Evolutionary conservation across 2,797 vertebrate species (phyloP).

Genomic region (Masticophis lateralis): DNA sequence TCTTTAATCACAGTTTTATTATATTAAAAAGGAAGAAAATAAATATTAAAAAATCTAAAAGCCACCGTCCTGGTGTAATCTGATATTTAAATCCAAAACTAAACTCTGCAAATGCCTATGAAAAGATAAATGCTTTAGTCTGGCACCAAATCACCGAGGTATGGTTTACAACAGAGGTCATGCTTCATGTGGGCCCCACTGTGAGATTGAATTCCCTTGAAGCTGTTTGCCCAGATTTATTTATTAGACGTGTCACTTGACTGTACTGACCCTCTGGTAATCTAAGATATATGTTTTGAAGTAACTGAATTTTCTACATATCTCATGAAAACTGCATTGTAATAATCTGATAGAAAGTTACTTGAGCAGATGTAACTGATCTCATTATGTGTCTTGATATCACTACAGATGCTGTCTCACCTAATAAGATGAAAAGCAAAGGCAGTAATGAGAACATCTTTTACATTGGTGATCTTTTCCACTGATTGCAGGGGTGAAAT

Average conservation of each 20-base stretch:
- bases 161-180: neutral
- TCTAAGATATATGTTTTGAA: neutral
- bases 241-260: neutral
- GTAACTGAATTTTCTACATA: neutral
- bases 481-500: neutral
- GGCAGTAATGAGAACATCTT: neutral
- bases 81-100: neutral
- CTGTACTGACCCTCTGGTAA: neutral
- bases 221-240: neutral
- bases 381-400: neutral
- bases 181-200: neutral
- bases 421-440: neutral
- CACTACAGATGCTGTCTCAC: neutral
- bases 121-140: neutral
- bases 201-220: neutral
- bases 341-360: neutral
- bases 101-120: neutral
- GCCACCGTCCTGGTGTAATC: neutral
- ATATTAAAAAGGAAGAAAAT: neutral
- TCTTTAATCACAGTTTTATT: neutral
- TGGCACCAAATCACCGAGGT: neutral
- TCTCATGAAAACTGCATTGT: neutral
- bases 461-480: neutral
- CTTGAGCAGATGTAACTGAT: neutral
- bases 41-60: neutral